phyloP scores from a whole-genome alignment of 2,797 vertebrate genomes.

The Aplochiton taeniatus region DNA sequence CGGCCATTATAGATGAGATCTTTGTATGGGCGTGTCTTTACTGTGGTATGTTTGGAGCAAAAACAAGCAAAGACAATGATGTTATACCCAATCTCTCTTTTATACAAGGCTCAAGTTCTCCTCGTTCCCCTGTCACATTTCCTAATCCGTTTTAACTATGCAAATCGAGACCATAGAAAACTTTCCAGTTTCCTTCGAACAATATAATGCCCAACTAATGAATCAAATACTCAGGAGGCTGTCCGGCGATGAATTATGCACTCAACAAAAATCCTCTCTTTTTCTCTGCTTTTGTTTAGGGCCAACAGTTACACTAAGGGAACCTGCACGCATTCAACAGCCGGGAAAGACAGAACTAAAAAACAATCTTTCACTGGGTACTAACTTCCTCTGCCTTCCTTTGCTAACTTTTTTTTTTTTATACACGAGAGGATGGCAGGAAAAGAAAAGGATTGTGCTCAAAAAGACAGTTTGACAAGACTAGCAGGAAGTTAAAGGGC shows the following conservation, averaged over 20 bases:
- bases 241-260: conserved; percentile 46
- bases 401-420: neutral
- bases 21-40: neutral
- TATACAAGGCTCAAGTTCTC: no score
- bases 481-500: conserved; percentile 19
- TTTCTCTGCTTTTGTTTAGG: conserved; percentile 21
- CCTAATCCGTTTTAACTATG: conserved; percentile 17
- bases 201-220: conserved; percentile 47
- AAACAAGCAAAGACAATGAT: no score
- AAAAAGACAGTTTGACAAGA: conserved; percentile 49
- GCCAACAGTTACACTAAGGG: neutral
- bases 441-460: conserved; percentile 5
- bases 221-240: conserved; percentile 38
- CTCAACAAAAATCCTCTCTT: conserved; percentile 19
- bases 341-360: neutral
- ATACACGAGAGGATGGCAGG: neutral
- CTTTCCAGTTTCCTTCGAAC: conserved; percentile 5
- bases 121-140: neutral
- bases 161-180: conserved; percentile 7
- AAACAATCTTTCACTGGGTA: no score
- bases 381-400: neutral
- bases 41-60: neutral
- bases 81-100: no score
- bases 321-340: no score
- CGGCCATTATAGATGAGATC: conserved; percentile 1